Percentiles rank a stretch among this genome's conserved stretches.
Evolutionary conservation across 2,113 vertebrate genomes (phyloP).

Genomic region (Kobus ellipsiprymnus): DNA sequence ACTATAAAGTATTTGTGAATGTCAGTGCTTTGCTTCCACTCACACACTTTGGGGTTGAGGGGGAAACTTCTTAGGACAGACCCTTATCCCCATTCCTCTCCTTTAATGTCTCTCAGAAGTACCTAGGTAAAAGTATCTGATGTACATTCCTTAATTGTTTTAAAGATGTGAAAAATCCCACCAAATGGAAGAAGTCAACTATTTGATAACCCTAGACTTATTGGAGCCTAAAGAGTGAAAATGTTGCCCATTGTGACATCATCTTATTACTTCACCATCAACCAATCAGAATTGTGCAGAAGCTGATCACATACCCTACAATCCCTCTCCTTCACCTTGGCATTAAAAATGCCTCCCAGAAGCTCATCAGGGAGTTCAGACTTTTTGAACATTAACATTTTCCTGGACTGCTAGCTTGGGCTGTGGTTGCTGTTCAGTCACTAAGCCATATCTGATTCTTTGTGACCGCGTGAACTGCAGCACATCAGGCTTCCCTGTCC

Average conservation of each 20-base stretch:
- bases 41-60: not conserved
- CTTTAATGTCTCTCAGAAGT: not conserved
- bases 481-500: not conserved
- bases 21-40: not conserved
- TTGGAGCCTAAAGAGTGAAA: not conserved
- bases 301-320: not conserved
- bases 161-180: not conserved
- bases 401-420: not conserved
- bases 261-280: not conserved
- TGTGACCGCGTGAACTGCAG: not conserved
- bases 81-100: not conserved
- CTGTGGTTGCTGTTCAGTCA: not conserved
- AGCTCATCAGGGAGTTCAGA: not conserved
- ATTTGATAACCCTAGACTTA: not conserved
- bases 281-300: not conserved
- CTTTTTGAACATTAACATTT: not conserved
- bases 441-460: not conserved
- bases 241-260: not conserved
- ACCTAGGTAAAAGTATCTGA: not conserved
- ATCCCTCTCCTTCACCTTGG: not conserved
- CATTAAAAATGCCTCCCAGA: not conserved
- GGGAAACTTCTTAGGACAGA: not conserved
- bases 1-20: not conserved
- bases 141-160: not conserved
- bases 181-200: not conserved